These are phyloP conservation scores for Pararge aegeria DNA, from an alignment of 1,140 invertebrate species.

Conservation along the genomic window DNA sequence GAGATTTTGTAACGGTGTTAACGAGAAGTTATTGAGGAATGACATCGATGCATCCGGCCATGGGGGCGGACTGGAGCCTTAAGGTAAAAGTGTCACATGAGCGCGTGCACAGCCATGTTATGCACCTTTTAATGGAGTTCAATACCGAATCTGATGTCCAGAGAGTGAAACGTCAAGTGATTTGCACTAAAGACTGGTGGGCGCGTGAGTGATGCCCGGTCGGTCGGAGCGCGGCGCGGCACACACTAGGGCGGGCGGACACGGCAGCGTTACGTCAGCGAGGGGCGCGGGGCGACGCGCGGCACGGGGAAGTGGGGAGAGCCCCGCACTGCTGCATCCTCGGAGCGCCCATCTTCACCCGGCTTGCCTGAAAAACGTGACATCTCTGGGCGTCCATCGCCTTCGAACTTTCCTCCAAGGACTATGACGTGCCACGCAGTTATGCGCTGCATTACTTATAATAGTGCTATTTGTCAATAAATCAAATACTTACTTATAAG, in stretches of 20 bases:
- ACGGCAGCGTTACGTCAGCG: slow-evolving; percentile 77
- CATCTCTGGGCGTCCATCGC: slow-evolving; percentile 45
- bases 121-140: slow-evolving; percentile 64
- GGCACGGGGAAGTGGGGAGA: slow-evolving; percentile 30
- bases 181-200: slow-evolving; percentile 61
- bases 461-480: neutral
- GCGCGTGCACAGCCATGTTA: slow-evolving; percentile 48
- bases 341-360: slow-evolving; percentile 57
- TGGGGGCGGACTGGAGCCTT: slow-evolving; percentile 45
- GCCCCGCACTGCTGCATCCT: slow-evolving; percentile 72
- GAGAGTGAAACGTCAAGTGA: slow-evolving; percentile 69
- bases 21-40: slow-evolving; percentile 58
- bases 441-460: slow-evolving; percentile 6
- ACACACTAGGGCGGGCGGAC: slow-evolving; percentile 76
- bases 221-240: slow-evolving; percentile 69
- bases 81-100: slow-evolving; percentile 40
- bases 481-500: neutral
- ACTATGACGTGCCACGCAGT: slow-evolving; percentile 13
- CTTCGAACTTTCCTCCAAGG: slow-evolving; percentile 20
- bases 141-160: slow-evolving; percentile 54
- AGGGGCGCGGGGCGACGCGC: slow-evolving; percentile 42
- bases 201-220: slow-evolving; percentile 60
- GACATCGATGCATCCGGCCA: slow-evolving; percentile 62
- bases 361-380: slow-evolving; percentile 59
- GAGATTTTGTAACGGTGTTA: slow-evolving; percentile 61